Evolutionary conservation across 1,140 invertebrate species (phyloP).

Genomic region (Zaprionus camerounensis): DNA sequence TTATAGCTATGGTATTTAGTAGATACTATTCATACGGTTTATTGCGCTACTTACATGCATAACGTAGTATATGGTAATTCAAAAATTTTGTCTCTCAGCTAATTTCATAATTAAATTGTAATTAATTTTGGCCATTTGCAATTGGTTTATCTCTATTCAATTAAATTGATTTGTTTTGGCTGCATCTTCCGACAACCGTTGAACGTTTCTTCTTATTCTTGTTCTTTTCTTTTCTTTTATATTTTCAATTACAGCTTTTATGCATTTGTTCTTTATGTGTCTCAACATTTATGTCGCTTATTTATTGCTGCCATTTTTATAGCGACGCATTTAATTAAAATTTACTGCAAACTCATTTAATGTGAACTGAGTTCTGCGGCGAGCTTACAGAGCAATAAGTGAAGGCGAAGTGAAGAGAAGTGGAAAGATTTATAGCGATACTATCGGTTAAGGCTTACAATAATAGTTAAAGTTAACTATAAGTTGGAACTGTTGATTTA

Average conservation of each 20-base stretch:
- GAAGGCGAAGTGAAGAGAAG: neutral
- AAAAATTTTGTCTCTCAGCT: constrained; percentile 16
- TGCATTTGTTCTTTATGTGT: constrained; percentile 11
- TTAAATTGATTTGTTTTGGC: constrained; percentile 43
- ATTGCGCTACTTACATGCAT: constrained; percentile 75
- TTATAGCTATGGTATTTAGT: constrained; percentile 38
- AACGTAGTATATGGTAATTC: constrained; percentile 50
- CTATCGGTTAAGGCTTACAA: neutral
- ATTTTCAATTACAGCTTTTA: constrained; percentile 37
- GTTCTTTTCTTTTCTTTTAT: constrained; percentile 3
- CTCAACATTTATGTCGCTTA: constrained; percentile 36
- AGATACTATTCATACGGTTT: constrained; percentile 49
- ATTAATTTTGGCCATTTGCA: constrained; percentile 66
- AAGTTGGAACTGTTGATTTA: neutral
- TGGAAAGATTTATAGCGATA: constrained; percentile 1
- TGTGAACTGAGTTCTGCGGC: neutral
- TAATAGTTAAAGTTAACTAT: constrained; percentile 1
- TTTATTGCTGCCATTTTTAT: constrained; percentile 54
- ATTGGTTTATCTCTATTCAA: constrained; percentile 37
- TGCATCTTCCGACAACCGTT: constrained; percentile 9
- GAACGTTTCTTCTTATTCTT: constrained; percentile 18
- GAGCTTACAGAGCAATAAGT: neutral
- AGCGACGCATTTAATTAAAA: constrained; percentile 56
- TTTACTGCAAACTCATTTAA: constrained; percentile 25
- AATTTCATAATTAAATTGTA: constrained; percentile 40